Percentiles rank a stretch among this genome's conserved stretches.
Evolutionary conservation across 2,888 invertebrate species (phyloP).

Genomic region (Orthosia gothica): DNA sequence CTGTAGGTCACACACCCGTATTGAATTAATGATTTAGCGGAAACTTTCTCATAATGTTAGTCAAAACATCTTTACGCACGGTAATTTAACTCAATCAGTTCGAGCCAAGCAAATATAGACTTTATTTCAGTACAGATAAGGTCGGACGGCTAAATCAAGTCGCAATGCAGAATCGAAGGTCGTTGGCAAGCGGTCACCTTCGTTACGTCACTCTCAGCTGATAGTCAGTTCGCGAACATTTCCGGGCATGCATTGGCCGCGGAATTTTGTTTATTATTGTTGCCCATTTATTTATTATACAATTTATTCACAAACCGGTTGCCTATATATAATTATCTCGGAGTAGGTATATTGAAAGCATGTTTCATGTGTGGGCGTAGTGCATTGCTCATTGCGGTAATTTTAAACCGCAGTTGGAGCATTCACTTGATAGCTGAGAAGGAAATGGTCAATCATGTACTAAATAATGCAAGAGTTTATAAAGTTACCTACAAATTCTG

Average conservation of each 20-base stretch:
- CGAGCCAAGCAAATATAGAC: constrained; percentile 23
- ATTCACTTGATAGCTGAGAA: constrained; percentile 40
- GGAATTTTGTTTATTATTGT: constrained; percentile 43
- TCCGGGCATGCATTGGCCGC: constrained; percentile 42
- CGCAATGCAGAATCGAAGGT: constrained; percentile 61
- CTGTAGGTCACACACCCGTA: constrained; percentile 11
- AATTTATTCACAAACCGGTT: constrained; percentile 24
- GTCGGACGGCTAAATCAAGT: constrained; percentile 20
- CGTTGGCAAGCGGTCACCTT: constrained; percentile 71
- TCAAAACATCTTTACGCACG: constrained; percentile 44
- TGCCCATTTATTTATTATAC: constrained; percentile 18
- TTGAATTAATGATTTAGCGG: constrained; percentile 25
- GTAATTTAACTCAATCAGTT: constrained; percentile 19
- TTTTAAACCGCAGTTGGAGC: constrained; percentile 32
- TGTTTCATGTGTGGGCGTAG: constrained; percentile 47
- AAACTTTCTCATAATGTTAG: constrained; percentile 43
- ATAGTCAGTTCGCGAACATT: constrained; percentile 51
- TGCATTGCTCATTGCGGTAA: constrained; percentile 50
- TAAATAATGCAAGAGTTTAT: constrained; percentile 22
- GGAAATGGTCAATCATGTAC: constrained; percentile 56
- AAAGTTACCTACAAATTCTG: constrained; percentile 28
- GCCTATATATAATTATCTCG: constrained; percentile 50
- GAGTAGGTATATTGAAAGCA: constrained; percentile 49
- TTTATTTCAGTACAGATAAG: not conserved
- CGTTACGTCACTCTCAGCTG: constrained; percentile 72